Percentiles rank a stretch among this genome's conserved stretches.
Conservation (phyloP, 2,113 vertebrate species). For the Taxidea taxus region DNA sequence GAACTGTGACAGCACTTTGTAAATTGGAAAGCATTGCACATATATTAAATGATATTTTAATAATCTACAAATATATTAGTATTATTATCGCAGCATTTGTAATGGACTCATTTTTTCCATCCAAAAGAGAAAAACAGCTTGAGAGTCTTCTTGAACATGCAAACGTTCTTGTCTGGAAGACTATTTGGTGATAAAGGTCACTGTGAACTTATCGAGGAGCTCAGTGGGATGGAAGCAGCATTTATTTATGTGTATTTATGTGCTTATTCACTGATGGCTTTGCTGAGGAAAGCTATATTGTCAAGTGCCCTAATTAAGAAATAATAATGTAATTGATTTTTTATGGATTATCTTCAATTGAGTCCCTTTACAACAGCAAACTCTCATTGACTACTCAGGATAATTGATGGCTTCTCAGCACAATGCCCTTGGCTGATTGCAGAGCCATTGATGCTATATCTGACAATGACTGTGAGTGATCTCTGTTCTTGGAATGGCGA, state of each 20-base stretch:
- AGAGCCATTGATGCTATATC: slow-evolving; percentile 14
- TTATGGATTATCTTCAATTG: slow-evolving; percentile 79
- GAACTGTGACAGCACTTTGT: background rate
- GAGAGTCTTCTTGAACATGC: slow-evolving; percentile 44
- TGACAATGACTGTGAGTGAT: background rate
- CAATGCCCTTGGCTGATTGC: slow-evolving; percentile 73
- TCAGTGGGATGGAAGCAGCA: background rate
- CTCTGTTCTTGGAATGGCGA: background rate
- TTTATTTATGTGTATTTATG: slow-evolving; percentile 74
- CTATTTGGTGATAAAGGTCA: slow-evolving; percentile 73
- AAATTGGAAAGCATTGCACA: background rate
- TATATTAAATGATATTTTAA: slow-evolving; percentile 33
- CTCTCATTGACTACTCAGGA: slow-evolving; percentile 66
- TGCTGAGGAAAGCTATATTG: slow-evolving; percentile 78
- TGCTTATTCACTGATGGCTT: slow-evolving; percentile 70
- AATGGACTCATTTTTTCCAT: slow-evolving; percentile 17
- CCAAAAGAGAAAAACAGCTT: slow-evolving; percentile 39
- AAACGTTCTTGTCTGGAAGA: slow-evolving; percentile 49
- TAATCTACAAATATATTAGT: background rate
- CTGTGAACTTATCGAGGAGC: slow-evolving; percentile 57
- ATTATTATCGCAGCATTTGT: background rate
- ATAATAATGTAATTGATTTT: slow-evolving; percentile 79
- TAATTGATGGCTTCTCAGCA: slow-evolving; percentile 70
- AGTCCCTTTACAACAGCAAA: slow-evolving; percentile 70
- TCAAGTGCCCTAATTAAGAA: slow-evolving; percentile 78